Evolutionary conservation across 2,888 invertebrate species (phyloP).

Genomic region (Eremobia ochroleuca): DNA sequence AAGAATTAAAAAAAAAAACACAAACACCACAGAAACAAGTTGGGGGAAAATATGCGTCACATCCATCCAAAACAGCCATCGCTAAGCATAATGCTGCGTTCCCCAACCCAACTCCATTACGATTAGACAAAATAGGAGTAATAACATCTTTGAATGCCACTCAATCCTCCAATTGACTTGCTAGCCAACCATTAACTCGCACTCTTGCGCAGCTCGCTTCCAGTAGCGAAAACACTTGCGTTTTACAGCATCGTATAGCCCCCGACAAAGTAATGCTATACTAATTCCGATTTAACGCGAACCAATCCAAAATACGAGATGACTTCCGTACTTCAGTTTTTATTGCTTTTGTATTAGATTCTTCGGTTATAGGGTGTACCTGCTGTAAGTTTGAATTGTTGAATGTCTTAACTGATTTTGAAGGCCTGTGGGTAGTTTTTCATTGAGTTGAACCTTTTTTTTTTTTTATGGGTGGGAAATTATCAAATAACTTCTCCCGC

Average conservation of each 20-base stretch:
- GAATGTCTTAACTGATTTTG: slow-evolving; percentile 10
- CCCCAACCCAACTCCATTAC: background rate
- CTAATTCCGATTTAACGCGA: slow-evolving; percentile 80
- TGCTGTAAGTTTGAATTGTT: slow-evolving; percentile 26
- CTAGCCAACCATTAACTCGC: slow-evolving; percentile 43
- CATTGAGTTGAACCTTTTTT: background rate
- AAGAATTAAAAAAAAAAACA: background rate
- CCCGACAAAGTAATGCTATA: slow-evolving; percentile 65
- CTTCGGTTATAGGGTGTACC: slow-evolving; percentile 47
- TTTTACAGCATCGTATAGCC: slow-evolving; percentile 66
- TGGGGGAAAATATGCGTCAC: background rate
- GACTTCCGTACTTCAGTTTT: slow-evolving; percentile 82
- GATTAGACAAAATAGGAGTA: slow-evolving; percentile 27
- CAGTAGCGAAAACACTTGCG: slow-evolving; percentile 56
- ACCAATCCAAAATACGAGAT: slow-evolving; percentile 73
- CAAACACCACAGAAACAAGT: background rate
- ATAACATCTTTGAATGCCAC: slow-evolving; percentile 42
- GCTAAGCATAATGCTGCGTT: background rate
- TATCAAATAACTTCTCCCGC: no score
- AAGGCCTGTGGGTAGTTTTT: background rate
- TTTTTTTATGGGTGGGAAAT: no score
- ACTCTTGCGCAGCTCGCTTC: slow-evolving; percentile 25
- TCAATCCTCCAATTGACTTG: slow-evolving; percentile 54
- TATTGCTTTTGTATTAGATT: slow-evolving; percentile 73
- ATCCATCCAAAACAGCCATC: background rate